phyloP scores from a whole-genome alignment of 2,797 vertebrate species.

The Arrhamphus sclerolepis region DNA sequence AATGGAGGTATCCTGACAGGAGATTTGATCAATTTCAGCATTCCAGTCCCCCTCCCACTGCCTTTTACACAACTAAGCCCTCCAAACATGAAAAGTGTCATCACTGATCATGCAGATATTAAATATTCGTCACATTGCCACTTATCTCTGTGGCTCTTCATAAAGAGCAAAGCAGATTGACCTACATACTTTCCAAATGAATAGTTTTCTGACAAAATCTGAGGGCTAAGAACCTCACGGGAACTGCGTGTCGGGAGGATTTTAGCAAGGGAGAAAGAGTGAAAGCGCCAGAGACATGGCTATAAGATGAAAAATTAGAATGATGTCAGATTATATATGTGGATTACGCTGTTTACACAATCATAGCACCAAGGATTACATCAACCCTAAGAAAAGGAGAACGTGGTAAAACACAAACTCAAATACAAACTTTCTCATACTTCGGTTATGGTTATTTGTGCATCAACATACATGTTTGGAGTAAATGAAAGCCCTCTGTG shows the following conservation, averaged over 20 bases:
- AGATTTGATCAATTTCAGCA: slow-evolving; percentile 26
- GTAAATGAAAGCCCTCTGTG: slow-evolving; percentile 72
- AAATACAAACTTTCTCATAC: slow-evolving; percentile 33
- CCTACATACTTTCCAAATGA: slow-evolving; percentile 70
- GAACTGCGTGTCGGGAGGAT: slow-evolving; percentile 47
- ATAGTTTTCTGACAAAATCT: slow-evolving; percentile 58
- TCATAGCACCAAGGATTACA: slow-evolving; percentile 44
- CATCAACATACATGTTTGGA: slow-evolving; percentile 41
- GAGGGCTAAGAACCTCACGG: slow-evolving; percentile 48
- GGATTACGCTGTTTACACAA: slow-evolving; percentile 51
- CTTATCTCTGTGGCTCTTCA: slow-evolving; percentile 64
- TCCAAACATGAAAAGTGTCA: slow-evolving; percentile 49
- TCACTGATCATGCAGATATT: slow-evolving; percentile 61
- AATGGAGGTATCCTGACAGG: not conserved
- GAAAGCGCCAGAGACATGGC: slow-evolving; percentile 46
- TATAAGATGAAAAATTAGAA: slow-evolving; percentile 57
- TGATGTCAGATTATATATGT: slow-evolving; percentile 55
- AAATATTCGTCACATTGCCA: slow-evolving; percentile 67
- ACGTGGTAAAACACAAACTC: slow-evolving; percentile 32
- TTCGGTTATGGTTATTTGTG: slow-evolving; percentile 44
- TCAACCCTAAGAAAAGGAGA: slow-evolving; percentile 49
- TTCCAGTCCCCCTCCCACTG: slow-evolving; percentile 2
- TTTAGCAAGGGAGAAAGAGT: slow-evolving; percentile 44
- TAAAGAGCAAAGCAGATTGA: slow-evolving; percentile 75
- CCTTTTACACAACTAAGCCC: slow-evolving; percentile 51